Evolutionary conservation across 2,113 vertebrate species (phyloP).

Genomic region (Clarias magur): DNA sequence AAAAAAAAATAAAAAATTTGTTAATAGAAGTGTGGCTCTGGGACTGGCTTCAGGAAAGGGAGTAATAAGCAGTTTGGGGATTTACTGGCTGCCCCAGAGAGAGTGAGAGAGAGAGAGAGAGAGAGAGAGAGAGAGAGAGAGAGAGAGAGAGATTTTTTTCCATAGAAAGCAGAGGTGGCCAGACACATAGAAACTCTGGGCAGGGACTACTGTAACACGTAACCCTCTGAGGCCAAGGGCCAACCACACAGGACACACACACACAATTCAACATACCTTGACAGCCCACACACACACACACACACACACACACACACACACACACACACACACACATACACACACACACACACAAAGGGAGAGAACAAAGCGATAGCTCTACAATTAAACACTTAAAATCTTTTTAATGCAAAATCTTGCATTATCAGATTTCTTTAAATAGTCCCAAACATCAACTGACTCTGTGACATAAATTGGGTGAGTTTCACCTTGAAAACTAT

Average conservation of each 20-base stretch:
- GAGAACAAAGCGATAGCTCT: no score
- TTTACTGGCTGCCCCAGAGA: conserved; percentile 26
- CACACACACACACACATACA: background rate
- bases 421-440: background rate
- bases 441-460: background rate
- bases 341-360: background rate
- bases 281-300: conserved; percentile 11
- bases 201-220: conserved; percentile 17
- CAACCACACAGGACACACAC: conserved; percentile 19
- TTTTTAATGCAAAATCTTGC: no score
- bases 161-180: background rate
- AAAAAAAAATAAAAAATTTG: background rate
- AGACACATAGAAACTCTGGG: conserved; percentile 16
- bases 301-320: conserved; percentile 26
- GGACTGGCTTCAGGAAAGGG: conserved; percentile 44
- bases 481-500: background rate
- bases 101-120: background rate
- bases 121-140: conserved; percentile 35
- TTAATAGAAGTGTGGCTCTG: conserved; percentile 31
- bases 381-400: background rate
- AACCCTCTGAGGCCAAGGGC: background rate
- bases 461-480: background rate
- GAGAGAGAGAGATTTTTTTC: conserved; percentile 38
- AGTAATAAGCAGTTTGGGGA: conserved; percentile 41
- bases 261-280: background rate